Evolutionary conservation across 1,140 invertebrate species (phyloP).

Genomic region (Hycleus phaleratus): DNA sequence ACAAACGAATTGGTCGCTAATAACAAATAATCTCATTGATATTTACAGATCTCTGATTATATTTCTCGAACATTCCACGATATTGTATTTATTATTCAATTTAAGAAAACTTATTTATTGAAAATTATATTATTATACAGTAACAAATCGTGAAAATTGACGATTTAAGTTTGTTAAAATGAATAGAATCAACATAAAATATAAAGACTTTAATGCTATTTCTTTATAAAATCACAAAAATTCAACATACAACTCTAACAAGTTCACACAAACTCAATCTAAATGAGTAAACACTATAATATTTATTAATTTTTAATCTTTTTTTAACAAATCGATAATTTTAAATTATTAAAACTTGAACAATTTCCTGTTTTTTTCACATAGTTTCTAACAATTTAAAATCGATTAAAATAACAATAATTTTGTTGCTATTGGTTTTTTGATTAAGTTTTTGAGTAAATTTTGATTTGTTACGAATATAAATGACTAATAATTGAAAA

Average conservation of each 20-base stretch:
- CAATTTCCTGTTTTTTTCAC: conserved; percentile 13
- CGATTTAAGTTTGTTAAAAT: no score
- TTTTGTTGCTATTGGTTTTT: no score
- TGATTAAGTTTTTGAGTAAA: conserved; percentile 15
- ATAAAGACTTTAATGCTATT: conserved; percentile 14
- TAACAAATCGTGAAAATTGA: no score
- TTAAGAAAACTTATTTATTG: no score
- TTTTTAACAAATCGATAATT: conserved; percentile 15
- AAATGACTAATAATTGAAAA: conserved; percentile 15
- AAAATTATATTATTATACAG: no score
- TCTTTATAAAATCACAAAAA: conserved; percentile 38
- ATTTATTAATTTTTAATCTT: conserved; percentile 4
- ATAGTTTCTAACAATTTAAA: conserved; percentile 2
- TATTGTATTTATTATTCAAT: no score
- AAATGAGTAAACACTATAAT: conserved; percentile 18
- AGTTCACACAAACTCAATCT: conserved; percentile 35
- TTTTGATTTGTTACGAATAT: conserved; percentile 9
- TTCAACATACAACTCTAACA: conserved; percentile 35
- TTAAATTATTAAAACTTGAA: conserved; percentile 23
- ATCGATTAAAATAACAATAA: no score
- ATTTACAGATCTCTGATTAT: no score
- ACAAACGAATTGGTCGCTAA: conserved; percentile 22
- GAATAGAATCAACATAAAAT: neutral
- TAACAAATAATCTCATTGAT: no score
- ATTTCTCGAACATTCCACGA: no score